Percentiles rank a stretch among this genome's conserved stretches.
phyloP scores from a whole-genome alignment of 2,797 vertebrate genomes.

The Valencia hispanica region DNA sequence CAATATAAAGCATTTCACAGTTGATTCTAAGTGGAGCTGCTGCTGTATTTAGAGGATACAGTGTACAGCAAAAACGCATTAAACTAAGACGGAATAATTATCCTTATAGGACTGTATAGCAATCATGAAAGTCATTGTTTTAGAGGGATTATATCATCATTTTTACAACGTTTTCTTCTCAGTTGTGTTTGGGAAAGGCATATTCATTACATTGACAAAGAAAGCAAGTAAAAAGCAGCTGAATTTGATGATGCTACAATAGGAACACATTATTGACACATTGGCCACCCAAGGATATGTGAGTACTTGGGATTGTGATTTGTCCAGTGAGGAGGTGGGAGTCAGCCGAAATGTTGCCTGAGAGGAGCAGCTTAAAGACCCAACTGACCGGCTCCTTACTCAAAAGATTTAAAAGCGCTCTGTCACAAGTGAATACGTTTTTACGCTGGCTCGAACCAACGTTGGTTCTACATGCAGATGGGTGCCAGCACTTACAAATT shows the following conservation, averaged over 20 bases:
- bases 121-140: conserved; percentile 48
- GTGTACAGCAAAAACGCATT: conserved; percentile 9
- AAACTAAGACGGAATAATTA: not conserved
- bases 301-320: no score
- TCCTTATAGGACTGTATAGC: conserved; percentile 8
- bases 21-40: not conserved
- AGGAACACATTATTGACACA: not conserved
- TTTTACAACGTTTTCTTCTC: not conserved
- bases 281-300: not conserved
- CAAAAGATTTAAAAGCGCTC: not conserved
- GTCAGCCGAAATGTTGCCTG: not conserved
- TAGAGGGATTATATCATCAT: not conserved
- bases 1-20: not conserved
- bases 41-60: not conserved
- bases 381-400: not conserved
- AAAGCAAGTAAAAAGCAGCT: not conserved
- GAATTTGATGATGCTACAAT: not conserved
- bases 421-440: not conserved
- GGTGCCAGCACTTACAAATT: not conserved
- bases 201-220: not conserved
- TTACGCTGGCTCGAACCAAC: not conserved
- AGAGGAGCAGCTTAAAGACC: not conserved
- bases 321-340: not conserved
- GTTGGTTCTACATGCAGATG: not conserved
- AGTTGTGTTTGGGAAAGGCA: not conserved